These are phyloP conservation scores for Montifringilla adamsi DNA, from an alignment of 2,113 vertebrate species.

Conservation along the genomic window DNA sequence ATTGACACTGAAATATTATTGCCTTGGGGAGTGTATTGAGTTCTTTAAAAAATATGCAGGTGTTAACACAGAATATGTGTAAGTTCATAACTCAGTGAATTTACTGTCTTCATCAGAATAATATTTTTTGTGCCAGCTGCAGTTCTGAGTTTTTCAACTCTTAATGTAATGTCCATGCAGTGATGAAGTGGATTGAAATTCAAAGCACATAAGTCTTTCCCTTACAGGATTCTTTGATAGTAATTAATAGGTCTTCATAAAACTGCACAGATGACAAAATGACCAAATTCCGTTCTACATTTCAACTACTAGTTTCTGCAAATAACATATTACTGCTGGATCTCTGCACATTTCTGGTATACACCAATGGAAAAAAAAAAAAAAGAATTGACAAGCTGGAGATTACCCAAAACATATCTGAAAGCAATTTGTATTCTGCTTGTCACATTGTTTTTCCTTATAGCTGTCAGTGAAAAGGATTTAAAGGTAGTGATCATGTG, in stretches of 20 bases:
- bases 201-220: not conserved
- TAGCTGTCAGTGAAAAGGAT: not conserved
- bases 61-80: not conserved
- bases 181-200: not conserved
- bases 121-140: not conserved
- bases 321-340: not conserved
- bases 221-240: not conserved
- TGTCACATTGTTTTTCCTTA: conserved; percentile 2
- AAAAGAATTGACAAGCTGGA: not conserved
- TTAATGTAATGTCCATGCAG: not conserved
- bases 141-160: not conserved
- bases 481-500: not conserved
- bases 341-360: not conserved
- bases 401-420: not conserved
- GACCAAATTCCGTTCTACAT: not conserved
- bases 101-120: not conserved
- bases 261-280: not conserved
- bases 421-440: not conserved
- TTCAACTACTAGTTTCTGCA: not conserved
- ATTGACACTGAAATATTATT: not conserved
- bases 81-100: not conserved
- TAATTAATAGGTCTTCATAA: not conserved
- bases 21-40: not conserved
- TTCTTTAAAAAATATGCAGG: not conserved
- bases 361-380: not conserved